Conservation (phyloP, 2,113 vertebrate genomes). For the Cyprinodon tularosa region DNA sequence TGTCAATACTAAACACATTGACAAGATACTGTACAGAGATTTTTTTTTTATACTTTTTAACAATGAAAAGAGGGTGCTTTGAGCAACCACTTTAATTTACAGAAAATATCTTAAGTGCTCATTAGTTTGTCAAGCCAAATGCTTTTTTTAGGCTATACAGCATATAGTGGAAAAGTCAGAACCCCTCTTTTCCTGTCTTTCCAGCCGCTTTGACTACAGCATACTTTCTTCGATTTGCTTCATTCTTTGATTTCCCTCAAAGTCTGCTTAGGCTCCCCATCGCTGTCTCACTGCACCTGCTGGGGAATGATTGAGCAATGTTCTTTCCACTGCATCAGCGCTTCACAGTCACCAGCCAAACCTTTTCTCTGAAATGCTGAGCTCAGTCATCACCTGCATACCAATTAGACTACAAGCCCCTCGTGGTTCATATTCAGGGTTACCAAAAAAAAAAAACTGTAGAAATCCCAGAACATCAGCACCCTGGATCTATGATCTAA, state of each 20-base stretch:
- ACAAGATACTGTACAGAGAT: no score
- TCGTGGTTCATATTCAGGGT: conserved; percentile 35
- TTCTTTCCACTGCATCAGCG: conserved; percentile 16
- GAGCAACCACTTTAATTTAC: neutral
- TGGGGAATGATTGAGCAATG: conserved; percentile 52
- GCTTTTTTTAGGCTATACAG: conserved; percentile 3
- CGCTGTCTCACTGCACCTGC: conserved; percentile 41
- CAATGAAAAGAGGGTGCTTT: neutral
- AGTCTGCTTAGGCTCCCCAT: conserved; percentile 24
- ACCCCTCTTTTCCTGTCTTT: neutral
- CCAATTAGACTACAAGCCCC: conserved; percentile 50
- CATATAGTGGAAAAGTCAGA: neutral
- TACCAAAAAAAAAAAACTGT: conserved; percentile 21
- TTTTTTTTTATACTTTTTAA: neutral
- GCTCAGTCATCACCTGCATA: conserved; percentile 56
- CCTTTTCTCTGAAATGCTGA: conserved; percentile 18
- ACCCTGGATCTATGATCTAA: conserved; percentile 28
- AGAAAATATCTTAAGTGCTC: conserved; percentile 8
- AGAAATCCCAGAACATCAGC: conserved; percentile 43
- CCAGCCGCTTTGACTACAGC: neutral
- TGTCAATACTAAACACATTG: no score
- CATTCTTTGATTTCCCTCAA: conserved; percentile 39
- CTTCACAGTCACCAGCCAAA: conserved; percentile 1
- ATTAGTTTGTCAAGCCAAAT: neutral
- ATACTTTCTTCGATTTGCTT: conserved; percentile 37